Base-by-base conservation (phyloP, 2,797 vertebrate genomes). In the Platyrinchus mystaceus region DNA sequence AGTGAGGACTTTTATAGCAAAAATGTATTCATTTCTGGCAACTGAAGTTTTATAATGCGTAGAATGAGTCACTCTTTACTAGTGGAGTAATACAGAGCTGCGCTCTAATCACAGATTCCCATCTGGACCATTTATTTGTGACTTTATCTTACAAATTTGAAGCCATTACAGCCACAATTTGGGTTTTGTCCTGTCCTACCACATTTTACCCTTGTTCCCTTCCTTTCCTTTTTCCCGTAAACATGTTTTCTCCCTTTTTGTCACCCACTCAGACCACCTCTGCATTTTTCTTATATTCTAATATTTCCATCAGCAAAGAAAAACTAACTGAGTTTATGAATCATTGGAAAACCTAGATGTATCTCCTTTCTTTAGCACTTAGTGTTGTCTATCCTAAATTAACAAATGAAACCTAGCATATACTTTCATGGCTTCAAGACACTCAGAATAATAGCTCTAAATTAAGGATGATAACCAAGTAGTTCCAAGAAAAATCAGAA, bases 21-120 rank as follows among this genome's bases (percentile, higher is more conserved):
- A 95, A 85, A 83, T 47, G 14, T 77, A 78, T 86, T 94, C 22
- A 41, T 86, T 94, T 94, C 67, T 94, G 83, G 49, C 17, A 81
- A 23, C 12, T 32, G 34, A 68, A 66, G 58, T 90, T 96, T 90
- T 93, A 67, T 71, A 92, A 94, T 56, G 70, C 53, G 28, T 91
- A 78, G 62, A 85, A 78, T 93, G 85, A 95, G 58, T 97, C 90
- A 93, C 41, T 90, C 90, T 95, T 96, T 96, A 94, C 85, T 84
- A 71, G 52, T 84, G 77, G 26, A 86, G 58, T 62, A 94, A 94
- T 56, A 93, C 56, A 79, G 41, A 91, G 56, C 71, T 93, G 44
- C 7, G 22, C 60, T 70, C 12, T 86, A 91, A 95, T 96, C 81
- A 93, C 77, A 76, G 41, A 64, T 76, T 94, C 56, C 91, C 89